Conservation (phyloP, 2,888 invertebrate species). For the Beris chalybata region DNA sequence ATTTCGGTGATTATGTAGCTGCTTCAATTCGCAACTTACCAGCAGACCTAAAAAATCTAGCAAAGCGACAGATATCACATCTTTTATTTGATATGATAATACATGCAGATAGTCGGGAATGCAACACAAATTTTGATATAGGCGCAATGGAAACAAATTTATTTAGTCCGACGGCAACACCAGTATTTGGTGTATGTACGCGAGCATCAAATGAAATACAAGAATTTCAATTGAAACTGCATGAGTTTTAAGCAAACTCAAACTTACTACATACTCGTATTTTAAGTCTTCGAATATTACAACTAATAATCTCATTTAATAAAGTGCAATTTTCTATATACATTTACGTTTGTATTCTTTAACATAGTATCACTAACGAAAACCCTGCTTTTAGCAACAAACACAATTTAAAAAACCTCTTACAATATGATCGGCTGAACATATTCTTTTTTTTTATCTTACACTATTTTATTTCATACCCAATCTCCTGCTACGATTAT, state of each 20-base stretch:
- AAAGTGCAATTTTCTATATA: too few relatives aligned
- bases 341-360: background rate
- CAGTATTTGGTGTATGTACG: conserved; percentile 5
- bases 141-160: background rate
- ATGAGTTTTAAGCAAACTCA: conserved; percentile 11
- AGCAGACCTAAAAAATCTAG: conserved; percentile 18
- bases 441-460: too few relatives aligned
- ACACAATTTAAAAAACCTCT: too few relatives aligned
- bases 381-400: too few relatives aligned
- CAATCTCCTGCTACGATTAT: too few relatives aligned
- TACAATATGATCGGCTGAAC: too few relatives aligned
- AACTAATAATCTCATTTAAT: too few relatives aligned
- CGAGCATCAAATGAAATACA: conserved; percentile 15
- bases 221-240: conserved; percentile 21
- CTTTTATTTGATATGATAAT: conserved; percentile 17
- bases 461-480: too few relatives aligned
- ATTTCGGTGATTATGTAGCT: conserved; percentile 18
- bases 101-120: conserved; percentile 5
- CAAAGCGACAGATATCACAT: conserved; percentile 21
- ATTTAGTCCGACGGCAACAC: background rate
- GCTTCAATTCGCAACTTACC: conserved; percentile 24
- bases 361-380: too few relatives aligned
- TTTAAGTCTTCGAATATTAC: too few relatives aligned
- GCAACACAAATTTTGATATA: background rate
- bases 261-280: too few relatives aligned